Conservation (phyloP, 2,113 vertebrate genomes). For the Eira barbara region DNA sequence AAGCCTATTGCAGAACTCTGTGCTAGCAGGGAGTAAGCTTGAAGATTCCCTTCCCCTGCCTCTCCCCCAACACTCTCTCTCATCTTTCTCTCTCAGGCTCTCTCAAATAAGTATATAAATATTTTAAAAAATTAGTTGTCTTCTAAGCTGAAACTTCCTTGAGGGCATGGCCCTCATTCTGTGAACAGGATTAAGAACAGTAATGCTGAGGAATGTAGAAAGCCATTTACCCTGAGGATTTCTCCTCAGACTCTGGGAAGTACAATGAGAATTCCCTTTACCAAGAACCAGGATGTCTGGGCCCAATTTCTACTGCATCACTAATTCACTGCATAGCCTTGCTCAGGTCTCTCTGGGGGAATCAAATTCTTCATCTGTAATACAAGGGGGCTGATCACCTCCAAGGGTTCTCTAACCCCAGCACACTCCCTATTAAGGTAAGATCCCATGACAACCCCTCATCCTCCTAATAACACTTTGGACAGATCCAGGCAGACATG, state of each 20-base stretch:
- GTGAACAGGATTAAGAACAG: not conserved
- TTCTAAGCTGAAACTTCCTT: not conserved
- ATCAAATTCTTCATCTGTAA: not conserved
- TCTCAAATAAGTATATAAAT: too few species aligned
- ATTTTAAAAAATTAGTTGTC: not conserved
- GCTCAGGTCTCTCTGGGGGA: too few species aligned
- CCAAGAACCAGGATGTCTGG: not conserved
- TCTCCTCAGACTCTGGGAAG: not conserved
- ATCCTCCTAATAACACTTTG: not conserved
- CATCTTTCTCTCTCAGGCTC: too few species aligned
- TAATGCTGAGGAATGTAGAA: not conserved
- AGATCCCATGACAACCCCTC: not conserved
- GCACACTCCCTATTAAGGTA: too few species aligned
- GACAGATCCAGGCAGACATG: not conserved
- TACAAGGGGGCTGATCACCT: not conserved
- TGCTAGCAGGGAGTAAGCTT: too few species aligned
- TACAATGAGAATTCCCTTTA: not conserved
- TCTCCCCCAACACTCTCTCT: too few species aligned
- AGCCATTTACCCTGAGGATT: not conserved
- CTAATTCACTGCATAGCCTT: too few species aligned
- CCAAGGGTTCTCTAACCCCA: not conserved
- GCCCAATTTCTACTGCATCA: too few species aligned
- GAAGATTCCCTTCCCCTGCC: too few species aligned
- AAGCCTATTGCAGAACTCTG: too few species aligned
- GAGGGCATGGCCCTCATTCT: not conserved